Percentiles rank a stretch among this genome's conserved stretches.
Evolutionary conservation across 2,797 vertebrate species (phyloP).

Genomic region (Periophthalmus magnuspinnatus): DNA sequence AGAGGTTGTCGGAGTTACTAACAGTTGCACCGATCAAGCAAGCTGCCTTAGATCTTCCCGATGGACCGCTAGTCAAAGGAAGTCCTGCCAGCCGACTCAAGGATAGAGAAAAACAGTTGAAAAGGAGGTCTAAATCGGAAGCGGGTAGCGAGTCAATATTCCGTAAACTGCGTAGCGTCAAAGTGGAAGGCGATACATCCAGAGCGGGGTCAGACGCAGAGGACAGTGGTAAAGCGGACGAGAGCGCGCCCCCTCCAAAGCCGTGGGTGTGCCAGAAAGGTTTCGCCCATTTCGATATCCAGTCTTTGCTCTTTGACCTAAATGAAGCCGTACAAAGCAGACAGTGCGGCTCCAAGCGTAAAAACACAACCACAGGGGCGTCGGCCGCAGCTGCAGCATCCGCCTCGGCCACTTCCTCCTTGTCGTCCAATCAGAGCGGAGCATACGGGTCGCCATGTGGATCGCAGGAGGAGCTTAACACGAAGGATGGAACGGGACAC

Average conservation of each 20-base stretch:
- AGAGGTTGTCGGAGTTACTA: conserved; percentile 90
- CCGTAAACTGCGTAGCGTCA: conserved; percentile 93
- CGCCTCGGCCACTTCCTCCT: conserved; percentile 88
- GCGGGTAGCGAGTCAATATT: conserved; percentile 98
- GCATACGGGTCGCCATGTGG: conserved; percentile 92
- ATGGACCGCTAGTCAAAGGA: conserved; percentile 86
- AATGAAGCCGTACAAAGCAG: conserved; percentile 89
- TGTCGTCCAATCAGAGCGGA: conserved; percentile 85
- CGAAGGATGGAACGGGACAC: conserved; percentile 81
- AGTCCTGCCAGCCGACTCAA: conserved; percentile 92
- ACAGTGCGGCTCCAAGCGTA: conserved; percentile 91
- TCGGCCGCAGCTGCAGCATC: conserved; percentile 92
- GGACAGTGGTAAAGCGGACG: conserved; percentile 90
- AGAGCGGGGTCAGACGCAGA: conserved; percentile 88
- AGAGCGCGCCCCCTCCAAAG: conserved; percentile 76
- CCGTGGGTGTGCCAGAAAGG: conserved; percentile 96
- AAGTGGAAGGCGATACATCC: conserved; percentile 88
- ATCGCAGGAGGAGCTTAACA: conserved; percentile 95
- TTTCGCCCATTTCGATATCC: conserved; percentile 94
- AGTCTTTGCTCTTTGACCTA: conserved; percentile 95
- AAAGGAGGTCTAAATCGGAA: conserved; percentile 96
- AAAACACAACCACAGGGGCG: conserved; percentile 97
- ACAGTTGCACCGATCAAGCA: conserved; percentile 88
- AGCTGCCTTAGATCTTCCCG: conserved; percentile 90
- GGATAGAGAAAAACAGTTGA: conserved; percentile 96